phyloP scores from a whole-genome alignment of 2,113 vertebrate species.

The Paedocypris sp. region DNA sequence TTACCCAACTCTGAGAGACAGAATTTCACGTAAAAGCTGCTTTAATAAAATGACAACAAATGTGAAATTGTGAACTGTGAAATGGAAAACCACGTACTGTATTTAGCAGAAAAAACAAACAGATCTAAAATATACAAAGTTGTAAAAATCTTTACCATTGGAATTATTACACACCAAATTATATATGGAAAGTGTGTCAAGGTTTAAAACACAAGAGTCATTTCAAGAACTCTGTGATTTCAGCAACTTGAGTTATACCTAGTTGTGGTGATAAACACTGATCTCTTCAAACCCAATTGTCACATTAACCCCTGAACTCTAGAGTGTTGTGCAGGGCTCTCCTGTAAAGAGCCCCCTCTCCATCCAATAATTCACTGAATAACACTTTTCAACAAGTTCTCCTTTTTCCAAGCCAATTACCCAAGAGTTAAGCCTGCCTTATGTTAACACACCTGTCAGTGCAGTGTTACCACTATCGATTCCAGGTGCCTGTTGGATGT shows the following conservation, averaged over 20 bases:
- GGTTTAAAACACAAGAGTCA: not conserved
- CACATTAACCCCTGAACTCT: not conserved
- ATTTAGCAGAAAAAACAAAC: too few relatives aligned
- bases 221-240: not conserved
- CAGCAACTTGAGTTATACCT: conserved; percentile 4
- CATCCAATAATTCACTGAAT: conserved; percentile 13
- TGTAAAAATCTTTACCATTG: conserved; percentile 24
- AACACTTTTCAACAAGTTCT: not conserved
- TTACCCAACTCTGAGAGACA: conserved; percentile 14
- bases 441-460: not conserved
- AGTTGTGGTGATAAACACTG: not conserved
- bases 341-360: conserved; percentile 1
- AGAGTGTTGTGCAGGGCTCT: not conserved
- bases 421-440: not conserved
- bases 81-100: too few relatives aligned
- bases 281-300: conserved; percentile 4
- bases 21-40: conserved; percentile 36
- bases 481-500: not conserved
- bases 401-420: conserved; percentile 1
- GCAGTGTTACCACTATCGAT: not conserved
- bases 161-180: conserved; percentile 17
- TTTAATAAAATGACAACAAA: conserved; percentile 41
- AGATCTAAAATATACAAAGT: conserved; percentile 28
- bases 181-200: conserved; percentile 1
- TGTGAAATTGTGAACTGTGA: too few relatives aligned